These are phyloP conservation scores for human (Homo sapiens) DNA, from an alignment of 2,113 vertebrate species.

Conservation along the genomic window DNA sequence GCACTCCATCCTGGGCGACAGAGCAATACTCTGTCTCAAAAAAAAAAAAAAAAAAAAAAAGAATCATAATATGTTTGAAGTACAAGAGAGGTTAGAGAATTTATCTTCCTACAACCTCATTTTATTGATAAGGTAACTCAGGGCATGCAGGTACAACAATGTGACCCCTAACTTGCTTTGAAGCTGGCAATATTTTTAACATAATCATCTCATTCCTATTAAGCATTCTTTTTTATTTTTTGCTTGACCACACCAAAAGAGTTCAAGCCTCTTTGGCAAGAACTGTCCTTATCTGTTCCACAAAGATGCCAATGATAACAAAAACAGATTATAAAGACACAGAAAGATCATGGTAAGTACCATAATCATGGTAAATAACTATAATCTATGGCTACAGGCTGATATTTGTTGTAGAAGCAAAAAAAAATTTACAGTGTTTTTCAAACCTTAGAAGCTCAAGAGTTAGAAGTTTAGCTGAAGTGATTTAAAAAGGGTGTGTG, in stretches of 20 bases:
- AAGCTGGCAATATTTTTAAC: constrained; percentile 1
- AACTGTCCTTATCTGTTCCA: neutral
- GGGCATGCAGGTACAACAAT: no score
- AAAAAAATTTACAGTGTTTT: neutral
- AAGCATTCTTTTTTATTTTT: neutral
- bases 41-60: neutral
- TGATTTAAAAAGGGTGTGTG: neutral
- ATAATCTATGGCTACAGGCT: neutral
- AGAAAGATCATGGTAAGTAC: neutral
- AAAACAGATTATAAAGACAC: neutral
- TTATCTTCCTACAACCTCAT: neutral
- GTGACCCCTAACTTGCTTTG: neutral
- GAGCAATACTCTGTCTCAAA: no score
- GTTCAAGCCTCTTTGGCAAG: neutral
- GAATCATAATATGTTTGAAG: neutral
- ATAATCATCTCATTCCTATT: neutral
- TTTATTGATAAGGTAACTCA: neutral
- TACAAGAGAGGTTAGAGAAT: neutral
- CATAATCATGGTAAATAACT: neutral
- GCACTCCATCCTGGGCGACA: no score
- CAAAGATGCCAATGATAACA: neutral
- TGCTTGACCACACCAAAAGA: neutral
- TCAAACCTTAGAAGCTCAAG: neutral
- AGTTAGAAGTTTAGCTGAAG: neutral
- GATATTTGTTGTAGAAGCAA: neutral